Evolutionary conservation across 2,113 vertebrate genomes (phyloP).

Genomic region (Amazona vittata): DNA sequence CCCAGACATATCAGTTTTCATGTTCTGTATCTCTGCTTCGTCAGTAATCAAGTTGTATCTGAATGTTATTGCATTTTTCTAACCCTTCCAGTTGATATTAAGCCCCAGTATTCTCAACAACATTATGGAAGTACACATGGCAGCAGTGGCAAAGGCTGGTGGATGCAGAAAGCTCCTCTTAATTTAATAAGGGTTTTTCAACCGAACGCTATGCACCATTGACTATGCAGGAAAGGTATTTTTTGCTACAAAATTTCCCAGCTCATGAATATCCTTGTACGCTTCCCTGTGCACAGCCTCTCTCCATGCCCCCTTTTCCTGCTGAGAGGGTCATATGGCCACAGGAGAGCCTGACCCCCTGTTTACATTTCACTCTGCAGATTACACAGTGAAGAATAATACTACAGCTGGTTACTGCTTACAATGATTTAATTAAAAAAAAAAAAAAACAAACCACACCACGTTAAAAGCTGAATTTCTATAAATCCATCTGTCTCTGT

Average conservation of each 20-base stretch:
- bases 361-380: conserved; percentile 48
- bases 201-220: conserved; percentile 58
- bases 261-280: conserved; percentile 31
- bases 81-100: conserved; percentile 60
- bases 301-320: conserved; percentile 10
- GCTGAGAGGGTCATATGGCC: conserved; percentile 46
- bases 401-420: conserved; percentile 6
- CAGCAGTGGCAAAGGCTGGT: neutral
- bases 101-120: conserved; percentile 29
- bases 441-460: neutral
- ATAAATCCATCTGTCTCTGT: neutral
- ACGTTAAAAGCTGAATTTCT: conserved; percentile 42
- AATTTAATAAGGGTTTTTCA: conserved; percentile 65
- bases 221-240: conserved; percentile 49
- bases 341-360: conserved; percentile 34
- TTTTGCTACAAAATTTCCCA: conserved; percentile 41
- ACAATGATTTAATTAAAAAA: conserved; percentile 31
- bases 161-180: conserved; percentile 48
- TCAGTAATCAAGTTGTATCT: conserved; percentile 66
- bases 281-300: conserved; percentile 27
- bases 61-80: conserved; percentile 70
- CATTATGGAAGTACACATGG: conserved; percentile 51
- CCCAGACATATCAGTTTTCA: conserved; percentile 35
- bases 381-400: conserved; percentile 40
- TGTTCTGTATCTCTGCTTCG: conserved; percentile 47